A percentile compares a stretch with the other conserved stretches of the same genome.
phyloP scores from a whole-genome alignment of 92 coral and sea anemone species.

The Meandrina meandrites region DNA sequence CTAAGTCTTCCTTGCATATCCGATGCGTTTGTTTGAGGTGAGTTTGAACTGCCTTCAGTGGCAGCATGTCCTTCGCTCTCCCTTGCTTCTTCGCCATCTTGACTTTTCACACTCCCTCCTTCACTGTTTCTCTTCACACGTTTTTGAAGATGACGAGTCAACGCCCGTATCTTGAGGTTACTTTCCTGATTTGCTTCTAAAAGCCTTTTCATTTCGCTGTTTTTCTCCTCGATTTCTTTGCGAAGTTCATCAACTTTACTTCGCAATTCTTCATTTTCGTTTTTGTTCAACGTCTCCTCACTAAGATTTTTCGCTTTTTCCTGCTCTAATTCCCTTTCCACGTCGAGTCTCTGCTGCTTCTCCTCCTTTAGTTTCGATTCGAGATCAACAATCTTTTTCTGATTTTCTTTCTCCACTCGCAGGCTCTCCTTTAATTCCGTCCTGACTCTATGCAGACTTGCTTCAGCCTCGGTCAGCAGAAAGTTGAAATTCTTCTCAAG shows the following conservation, averaged over 20 bases:
- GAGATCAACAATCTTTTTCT: conserved; percentile 57
- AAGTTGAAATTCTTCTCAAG: conserved; percentile 64
- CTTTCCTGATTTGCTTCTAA: conserved; percentile 65
- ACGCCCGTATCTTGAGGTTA: conserved; percentile 24
- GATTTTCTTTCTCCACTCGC: conserved; percentile 52
- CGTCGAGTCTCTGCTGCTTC: conserved; percentile 48
- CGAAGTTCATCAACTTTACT: conserved; percentile 62
- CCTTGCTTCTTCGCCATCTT: conserved; percentile 32
- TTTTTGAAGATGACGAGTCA: conserved; percentile 29
- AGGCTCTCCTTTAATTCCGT: conserved; percentile 64
- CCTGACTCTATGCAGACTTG: conserved; percentile 60
- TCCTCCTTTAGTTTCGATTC: conserved; percentile 68
- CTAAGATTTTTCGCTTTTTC: conserved; percentile 52
- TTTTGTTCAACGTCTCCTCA: conserved; percentile 48
- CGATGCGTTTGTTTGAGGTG: conserved; percentile 32
- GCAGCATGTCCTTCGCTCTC: conserved; percentile 16
- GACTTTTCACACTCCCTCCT: conserved; percentile 38
- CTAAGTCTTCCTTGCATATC: conserved; percentile 51
- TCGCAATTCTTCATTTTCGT: conserved; percentile 56
- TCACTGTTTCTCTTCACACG: conserved; percentile 30
- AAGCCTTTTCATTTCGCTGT: conserved; percentile 72
- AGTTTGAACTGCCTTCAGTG: conserved; percentile 47
- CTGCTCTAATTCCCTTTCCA: conserved; percentile 53
- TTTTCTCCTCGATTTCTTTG: conserved; percentile 68
- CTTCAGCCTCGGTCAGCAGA: conserved; percentile 61